phyloP scores from a whole-genome alignment of 1,140 invertebrate species.

The Kradibia gibbosae region DNA sequence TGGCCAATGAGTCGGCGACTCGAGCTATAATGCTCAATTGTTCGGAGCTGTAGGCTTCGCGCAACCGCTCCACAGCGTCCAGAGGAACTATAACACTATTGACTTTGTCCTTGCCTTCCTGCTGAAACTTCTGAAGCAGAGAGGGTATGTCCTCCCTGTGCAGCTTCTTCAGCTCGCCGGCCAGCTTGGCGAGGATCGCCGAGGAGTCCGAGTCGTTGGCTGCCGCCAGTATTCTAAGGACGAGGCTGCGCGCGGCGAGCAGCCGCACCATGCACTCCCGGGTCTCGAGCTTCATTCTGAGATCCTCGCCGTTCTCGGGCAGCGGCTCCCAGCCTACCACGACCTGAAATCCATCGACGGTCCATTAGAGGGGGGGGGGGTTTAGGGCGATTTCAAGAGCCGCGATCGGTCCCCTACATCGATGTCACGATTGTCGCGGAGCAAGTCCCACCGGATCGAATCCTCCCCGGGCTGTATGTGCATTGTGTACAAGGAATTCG shows the following conservation, averaged over 20 bases:
- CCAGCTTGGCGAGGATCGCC: constrained; percentile 57
- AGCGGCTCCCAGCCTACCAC: constrained; percentile 68
- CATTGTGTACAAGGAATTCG: constrained; percentile 68
- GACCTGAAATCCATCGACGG: constrained; percentile 60
- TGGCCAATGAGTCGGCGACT: constrained; percentile 62
- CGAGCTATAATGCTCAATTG: constrained; percentile 64
- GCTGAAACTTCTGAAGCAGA: constrained; percentile 61
- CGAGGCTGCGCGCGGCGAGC: constrained; percentile 63
- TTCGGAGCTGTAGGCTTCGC: constrained; percentile 65
- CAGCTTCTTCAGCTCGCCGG: constrained; percentile 60
- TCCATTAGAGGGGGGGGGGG: too few relatives aligned
- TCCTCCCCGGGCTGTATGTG: constrained; percentile 75
- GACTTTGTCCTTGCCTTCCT: constrained; percentile 55
- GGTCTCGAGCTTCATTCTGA: constrained; percentile 65
- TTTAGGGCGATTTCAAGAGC: not conserved
- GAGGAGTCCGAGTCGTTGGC: constrained; percentile 59
- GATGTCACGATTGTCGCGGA: constrained; percentile 77
- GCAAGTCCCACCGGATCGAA: constrained; percentile 70
- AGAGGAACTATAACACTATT: constrained; percentile 66
- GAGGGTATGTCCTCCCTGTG: constrained; percentile 60
- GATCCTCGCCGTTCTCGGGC: constrained; percentile 55
- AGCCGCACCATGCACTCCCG: constrained; percentile 64
- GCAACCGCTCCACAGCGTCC: constrained; percentile 67
- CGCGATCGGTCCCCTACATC: constrained; percentile 56
- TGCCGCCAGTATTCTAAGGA: constrained; percentile 66